Conservation (phyloP, 1,140 invertebrate species). For the Ceratosolen fusciceps region DNA sequence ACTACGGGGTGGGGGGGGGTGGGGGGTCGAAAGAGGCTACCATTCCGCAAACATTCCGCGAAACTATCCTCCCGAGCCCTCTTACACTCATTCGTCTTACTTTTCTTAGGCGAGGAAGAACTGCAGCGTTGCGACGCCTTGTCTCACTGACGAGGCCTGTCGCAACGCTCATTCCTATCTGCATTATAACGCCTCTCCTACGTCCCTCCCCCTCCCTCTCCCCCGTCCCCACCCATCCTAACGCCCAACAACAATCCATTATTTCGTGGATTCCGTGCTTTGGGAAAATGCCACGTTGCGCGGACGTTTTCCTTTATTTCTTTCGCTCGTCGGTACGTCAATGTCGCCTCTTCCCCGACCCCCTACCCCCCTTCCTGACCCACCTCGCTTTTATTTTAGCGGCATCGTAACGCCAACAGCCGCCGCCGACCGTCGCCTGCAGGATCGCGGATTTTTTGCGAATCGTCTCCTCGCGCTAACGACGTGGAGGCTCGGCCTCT, state of each 20-base stretch:
- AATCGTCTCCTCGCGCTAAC: no score
- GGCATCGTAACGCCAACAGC: no score
- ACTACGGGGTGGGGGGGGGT: neutral
- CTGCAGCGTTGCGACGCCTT: conserved; percentile 1
- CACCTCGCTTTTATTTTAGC: no score
- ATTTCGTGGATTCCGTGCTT: neutral
- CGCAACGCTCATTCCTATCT: conserved; percentile 31
- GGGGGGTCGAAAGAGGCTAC: no score
- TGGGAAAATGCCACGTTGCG: neutral
- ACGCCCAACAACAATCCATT: no score
- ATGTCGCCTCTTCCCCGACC: neutral
- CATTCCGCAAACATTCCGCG: no score
- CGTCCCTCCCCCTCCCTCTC: conserved; percentile 31
- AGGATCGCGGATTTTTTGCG: no score
- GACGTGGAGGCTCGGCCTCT: no score
- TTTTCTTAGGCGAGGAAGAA: conserved; percentile 7
- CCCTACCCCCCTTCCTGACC: no score
- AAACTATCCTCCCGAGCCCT: conserved; percentile 39
- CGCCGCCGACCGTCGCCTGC: no score
- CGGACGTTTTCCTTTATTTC: neutral
- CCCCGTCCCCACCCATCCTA: no score
- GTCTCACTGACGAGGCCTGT: conserved; percentile 15
- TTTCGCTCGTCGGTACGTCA: neutral
- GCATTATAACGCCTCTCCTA: conserved; percentile 10
- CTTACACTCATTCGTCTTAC: conserved; percentile 19